These are phyloP conservation scores for Chaenogobius annularis DNA, from an alignment of 2,113 vertebrate genomes.

Conservation along the genomic window DNA sequence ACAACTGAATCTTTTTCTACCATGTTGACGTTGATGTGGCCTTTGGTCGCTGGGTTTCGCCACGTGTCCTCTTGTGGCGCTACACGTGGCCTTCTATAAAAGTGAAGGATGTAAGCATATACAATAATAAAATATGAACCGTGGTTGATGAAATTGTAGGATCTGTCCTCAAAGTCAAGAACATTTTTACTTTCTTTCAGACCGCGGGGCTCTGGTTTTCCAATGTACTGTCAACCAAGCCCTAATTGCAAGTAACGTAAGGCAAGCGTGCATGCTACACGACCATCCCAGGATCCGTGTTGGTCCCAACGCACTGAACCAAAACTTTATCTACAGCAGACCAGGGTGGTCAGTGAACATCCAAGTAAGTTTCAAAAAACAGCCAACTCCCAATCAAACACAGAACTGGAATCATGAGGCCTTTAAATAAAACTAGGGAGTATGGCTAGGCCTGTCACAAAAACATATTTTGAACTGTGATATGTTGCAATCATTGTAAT, in stretches of 20 bases:
- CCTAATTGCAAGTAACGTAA: rapidly evolving
- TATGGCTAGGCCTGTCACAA: too few species aligned
- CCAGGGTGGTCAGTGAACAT: rapidly evolving
- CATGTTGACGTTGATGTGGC: not conserved
- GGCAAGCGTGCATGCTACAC: rapidly evolving
- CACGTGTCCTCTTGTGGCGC: not conserved
- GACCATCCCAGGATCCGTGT: not conserved
- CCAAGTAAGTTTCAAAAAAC: conserved; percentile 2
- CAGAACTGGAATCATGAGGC: too few species aligned
- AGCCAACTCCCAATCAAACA: not conserved
- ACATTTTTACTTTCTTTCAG: not conserved
- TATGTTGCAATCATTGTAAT: too few species aligned
- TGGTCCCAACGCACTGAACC: rapidly evolving
- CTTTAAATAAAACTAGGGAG: too few species aligned
- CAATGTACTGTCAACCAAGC: not conserved
- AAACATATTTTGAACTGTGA: too few species aligned
- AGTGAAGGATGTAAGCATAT: not conserved
- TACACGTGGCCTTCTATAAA: not conserved
- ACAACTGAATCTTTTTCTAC: too few species aligned
- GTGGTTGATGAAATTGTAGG: not conserved
- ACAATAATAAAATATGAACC: not conserved
- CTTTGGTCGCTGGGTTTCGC: not conserved
- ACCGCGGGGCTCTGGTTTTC: not conserved
- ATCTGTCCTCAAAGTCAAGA: not conserved
- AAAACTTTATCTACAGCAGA: not conserved